Base-by-base conservation (phyloP, 2,888 invertebrate species). In the Acronicta alni region DNA sequence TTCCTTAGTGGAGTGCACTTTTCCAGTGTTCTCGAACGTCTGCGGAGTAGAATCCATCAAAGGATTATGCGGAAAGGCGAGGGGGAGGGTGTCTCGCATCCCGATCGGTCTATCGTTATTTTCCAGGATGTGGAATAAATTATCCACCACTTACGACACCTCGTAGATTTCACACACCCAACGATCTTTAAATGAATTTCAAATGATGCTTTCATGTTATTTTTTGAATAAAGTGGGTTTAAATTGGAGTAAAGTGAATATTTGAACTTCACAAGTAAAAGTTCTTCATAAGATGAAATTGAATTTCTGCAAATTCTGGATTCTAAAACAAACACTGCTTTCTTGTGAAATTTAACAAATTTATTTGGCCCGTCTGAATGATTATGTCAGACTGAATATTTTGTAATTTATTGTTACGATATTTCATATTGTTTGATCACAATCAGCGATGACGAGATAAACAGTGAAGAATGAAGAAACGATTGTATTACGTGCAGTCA, bases 21-120 rank as follows among this genome's bases (percentile, higher is more conserved):
- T 89, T 86, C 86, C 84, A 83, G 86, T 85, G 87, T 89, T 83
- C 74, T 79, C 83, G 81, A 55, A 66, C 66, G 66, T 83, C 85
- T 83, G 79, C 81, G 77, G 83, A 82, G 83, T 80, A 77, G 86
- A 89, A 93, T 93, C 92, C 91, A 93, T 94, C 92, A 92, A 92
- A 91, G 91, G 93, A 93, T 94, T 92, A 92, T 86, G 89, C 84
- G 68, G 58, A 23, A 63, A 54, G 58, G 59, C 39, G 42, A 14
- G 32, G 60, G 60, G 58, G 56, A 16, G 80, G 81, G 80, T 83
- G 86, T 89, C 88, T 85, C 85, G 81, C 80, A 83, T 82, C 77
- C 81, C 79, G 85, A 89, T 89, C 89, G 88, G 85, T 89, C 87
- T 84, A 83, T 88, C 87, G 87, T 83, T 86, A 89, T 89, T 89